Base-by-base conservation (phyloP, 1,140 invertebrate genomes). In the Drosophila pseudoananassae region DNA sequence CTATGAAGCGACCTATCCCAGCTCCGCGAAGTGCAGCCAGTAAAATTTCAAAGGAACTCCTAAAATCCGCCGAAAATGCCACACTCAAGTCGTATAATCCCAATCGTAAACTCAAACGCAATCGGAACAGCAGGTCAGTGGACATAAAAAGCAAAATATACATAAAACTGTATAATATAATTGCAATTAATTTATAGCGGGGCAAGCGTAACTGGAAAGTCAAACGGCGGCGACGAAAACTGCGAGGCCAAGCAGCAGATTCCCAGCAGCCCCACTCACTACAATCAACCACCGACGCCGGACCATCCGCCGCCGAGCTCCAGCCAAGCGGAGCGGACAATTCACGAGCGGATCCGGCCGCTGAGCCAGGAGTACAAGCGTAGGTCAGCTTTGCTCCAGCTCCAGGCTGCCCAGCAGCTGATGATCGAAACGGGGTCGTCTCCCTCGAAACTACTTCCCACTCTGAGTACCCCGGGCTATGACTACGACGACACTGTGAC, bases 241-340 rank as follows among this genome's bases (percentile, higher is more conserved):
- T 79, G 77, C 45, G 76, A 79, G 49, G 43, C 76, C 46, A 89
- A 91, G 45, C 84, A 85, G 27, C 81, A 91, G 51, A 90, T 73
- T 93, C 94, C 92, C 93, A 95, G 46, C 78, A 97, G 96, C 72
- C 97, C 97, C 1, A 97, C 97, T 4, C 96, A 98, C 85, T 98
- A 98, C 83, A 94, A 95, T 50, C 97, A 98, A 92, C 97, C 97
- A 4, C 97, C 97, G 0, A 99, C 97, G 3, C 97, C 98, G 0
- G 97, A 98, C 84, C 97, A 98, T 93, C 97, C 97, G 4, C 98
- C 98, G 5, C 98, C 98, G 0, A 97, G 97, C n/a, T 97, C 97
- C 5, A 94, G 95, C 73, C 96, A 97, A 77, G 98, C 98, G 0
- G 96, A 97, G 92, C 95, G 95, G 84, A 96, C 96, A 74, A 99